Percentiles rank a stretch among this genome's conserved stretches.
These are phyloP conservation scores for Cephalophus harveyi DNA, from an alignment of 2,113 vertebrate genomes.

Conservation along the genomic window DNA sequence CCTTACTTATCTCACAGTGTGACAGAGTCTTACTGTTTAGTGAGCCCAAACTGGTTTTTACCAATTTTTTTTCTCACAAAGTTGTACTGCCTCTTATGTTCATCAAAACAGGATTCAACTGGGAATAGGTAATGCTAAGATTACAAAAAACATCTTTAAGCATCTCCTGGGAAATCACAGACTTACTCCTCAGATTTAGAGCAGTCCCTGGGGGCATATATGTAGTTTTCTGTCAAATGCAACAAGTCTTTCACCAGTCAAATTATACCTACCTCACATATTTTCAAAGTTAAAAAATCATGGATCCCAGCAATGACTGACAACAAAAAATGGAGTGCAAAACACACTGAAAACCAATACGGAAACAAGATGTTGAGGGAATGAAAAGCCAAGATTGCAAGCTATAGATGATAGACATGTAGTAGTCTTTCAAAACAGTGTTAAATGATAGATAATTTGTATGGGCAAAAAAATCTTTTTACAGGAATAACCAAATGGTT, in stretches of 20 bases:
- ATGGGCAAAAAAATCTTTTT: neutral
- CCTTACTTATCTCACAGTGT: neutral
- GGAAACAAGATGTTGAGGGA: neutral
- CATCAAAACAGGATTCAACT: neutral
- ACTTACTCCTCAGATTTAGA: slow-evolving; percentile 25
- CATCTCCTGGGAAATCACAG: slow-evolving; percentile 27
- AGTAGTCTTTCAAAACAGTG: neutral
- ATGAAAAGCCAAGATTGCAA: neutral
- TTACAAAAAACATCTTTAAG: neutral
- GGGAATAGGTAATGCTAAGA: neutral
- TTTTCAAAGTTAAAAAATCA: slow-evolving; percentile 36
- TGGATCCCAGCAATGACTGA: slow-evolving; percentile 5
- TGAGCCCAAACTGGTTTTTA: neutral
- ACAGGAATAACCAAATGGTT: neutral
- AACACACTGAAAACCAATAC: neutral
- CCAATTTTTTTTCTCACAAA: neutral
- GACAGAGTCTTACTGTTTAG: neutral
- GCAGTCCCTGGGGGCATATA: neutral
- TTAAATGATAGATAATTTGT: neutral
- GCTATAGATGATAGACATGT: neutral
- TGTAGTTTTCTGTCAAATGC: slow-evolving; percentile 40
- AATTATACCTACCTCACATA: neutral
- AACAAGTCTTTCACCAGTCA: slow-evolving; percentile 33
- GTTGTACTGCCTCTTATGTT: neutral
- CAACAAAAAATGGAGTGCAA: neutral